A percentile compares a stretch with the other conserved stretches of the same genome.
Conservation (phyloP, 2,797 vertebrate genomes). For the Lepilemur ruficaudatus region DNA sequence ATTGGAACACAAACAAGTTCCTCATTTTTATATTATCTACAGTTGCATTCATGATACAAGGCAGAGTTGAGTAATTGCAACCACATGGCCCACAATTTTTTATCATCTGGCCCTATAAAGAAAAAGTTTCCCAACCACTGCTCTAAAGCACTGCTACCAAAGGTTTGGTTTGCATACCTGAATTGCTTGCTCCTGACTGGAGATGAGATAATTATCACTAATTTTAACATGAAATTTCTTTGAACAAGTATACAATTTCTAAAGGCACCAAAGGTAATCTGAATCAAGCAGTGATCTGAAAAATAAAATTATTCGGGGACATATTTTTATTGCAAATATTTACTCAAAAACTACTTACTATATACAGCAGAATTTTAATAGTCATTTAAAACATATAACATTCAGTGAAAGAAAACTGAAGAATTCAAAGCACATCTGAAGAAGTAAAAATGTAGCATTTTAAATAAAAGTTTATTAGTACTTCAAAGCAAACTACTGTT, state of each 20-base stretch:
- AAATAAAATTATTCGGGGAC: conserved; percentile 81
- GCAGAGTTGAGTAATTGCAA: background rate
- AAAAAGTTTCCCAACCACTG: background rate
- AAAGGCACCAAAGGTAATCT: conserved; percentile 50
- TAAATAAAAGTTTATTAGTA: conserved; percentile 79
- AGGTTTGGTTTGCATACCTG: background rate
- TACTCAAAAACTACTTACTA: conserved; percentile 88
- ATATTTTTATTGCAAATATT: conserved; percentile 88
- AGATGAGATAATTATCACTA: background rate
- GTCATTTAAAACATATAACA: conserved; percentile 85
- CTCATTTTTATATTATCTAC: background rate
- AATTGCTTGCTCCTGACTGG: background rate
- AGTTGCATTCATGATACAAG: background rate
- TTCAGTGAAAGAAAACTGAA: conserved; percentile 83
- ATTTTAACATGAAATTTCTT: conserved; percentile 25
- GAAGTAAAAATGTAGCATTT: conserved; percentile 80
- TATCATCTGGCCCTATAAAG: background rate
- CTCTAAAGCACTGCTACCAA: background rate
- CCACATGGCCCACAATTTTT: background rate
- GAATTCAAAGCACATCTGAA: conserved; percentile 83
- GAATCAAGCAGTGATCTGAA: conserved; percentile 62
- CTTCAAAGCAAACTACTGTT: conserved; percentile 82
- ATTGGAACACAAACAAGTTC: conserved; percentile 16
- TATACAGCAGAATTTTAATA: conserved; percentile 85
- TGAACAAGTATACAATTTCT: conserved; percentile 35